Percentiles rank a stretch among this genome's conserved stretches.
These are phyloP conservation scores for Mastomys coucha DNA, from an alignment of 2,113 vertebrate genomes.

Conservation along the genomic window DNA sequence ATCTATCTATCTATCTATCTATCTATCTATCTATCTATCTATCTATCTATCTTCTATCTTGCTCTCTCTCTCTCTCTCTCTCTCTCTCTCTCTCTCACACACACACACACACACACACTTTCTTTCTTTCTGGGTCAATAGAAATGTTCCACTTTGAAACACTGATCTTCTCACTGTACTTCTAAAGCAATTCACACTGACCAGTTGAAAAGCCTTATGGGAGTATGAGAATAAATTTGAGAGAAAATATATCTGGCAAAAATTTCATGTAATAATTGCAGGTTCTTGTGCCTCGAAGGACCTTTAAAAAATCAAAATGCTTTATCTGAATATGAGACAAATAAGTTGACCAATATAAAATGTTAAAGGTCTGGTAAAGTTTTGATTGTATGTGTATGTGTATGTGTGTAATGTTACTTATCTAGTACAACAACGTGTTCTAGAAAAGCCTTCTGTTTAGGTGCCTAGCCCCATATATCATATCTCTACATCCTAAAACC, in stretches of 20 bases:
- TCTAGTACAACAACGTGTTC: not conserved
- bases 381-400: not conserved
- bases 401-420: not conserved
- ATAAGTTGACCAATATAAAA: not conserved
- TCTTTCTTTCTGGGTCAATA: not conserved
- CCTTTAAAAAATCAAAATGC: not conserved
- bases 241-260: conserved; percentile 39
- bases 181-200: conserved; percentile 49
- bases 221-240: not conserved
- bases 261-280: not conserved
- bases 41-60: not conserved
- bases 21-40: not conserved
- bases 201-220: not conserved
- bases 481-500: not conserved
- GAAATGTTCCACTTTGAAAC: conserved; percentile 64
- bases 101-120: no score
- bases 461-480: not conserved
- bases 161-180: conserved; percentile 24
- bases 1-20: not conserved
- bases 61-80: no score
- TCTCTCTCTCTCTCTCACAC: not conserved
- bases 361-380: not conserved
- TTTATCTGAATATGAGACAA: conserved; percentile 14
- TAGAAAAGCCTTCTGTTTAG: not conserved
- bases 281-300: conserved; percentile 30